A percentile compares a stretch with the other conserved stretches of the same genome.
phyloP scores from a whole-genome alignment of 2,888 invertebrate species.

The Liposcelis brunnea region DNA sequence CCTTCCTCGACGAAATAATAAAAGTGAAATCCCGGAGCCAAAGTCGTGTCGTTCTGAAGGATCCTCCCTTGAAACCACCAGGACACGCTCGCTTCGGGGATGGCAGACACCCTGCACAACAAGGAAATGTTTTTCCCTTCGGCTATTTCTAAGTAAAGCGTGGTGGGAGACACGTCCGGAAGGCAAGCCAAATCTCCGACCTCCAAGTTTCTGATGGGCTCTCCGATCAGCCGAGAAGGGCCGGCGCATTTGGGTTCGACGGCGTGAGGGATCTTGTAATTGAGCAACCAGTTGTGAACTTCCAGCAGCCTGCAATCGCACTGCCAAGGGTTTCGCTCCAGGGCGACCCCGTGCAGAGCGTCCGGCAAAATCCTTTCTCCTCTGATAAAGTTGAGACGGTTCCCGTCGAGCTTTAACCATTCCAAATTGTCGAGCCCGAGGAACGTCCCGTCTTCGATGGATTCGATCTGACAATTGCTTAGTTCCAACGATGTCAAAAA shows the following conservation, averaged over 20 bases:
- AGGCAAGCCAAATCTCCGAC: slow-evolving; percentile 61
- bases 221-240: slow-evolving; percentile 47
- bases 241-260: slow-evolving; percentile 61
- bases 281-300: slow-evolving; percentile 58
- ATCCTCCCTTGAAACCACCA: slow-evolving; percentile 74
- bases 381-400: slow-evolving; percentile 59
- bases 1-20: slow-evolving; percentile 55
- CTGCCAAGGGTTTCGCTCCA: slow-evolving; percentile 76
- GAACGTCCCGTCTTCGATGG: slow-evolving; percentile 59
- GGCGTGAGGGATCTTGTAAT: slow-evolving; percentile 57
- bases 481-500: slow-evolving; percentile 68
- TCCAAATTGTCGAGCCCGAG: slow-evolving; percentile 59
- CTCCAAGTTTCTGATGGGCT: slow-evolving; percentile 47
- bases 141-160: slow-evolving; percentile 56
- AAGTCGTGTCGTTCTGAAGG: slow-evolving; percentile 54
- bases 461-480: slow-evolving; percentile 63
- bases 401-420: slow-evolving; percentile 63
- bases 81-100: slow-evolving; percentile 62
- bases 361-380: slow-evolving; percentile 56
- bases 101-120: slow-evolving; percentile 60
- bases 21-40: slow-evolving; percentile 46
- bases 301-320: slow-evolving; percentile 71
- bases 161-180: slow-evolving; percentile 59
- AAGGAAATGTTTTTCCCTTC: slow-evolving; percentile 69
- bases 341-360: slow-evolving; percentile 56